These are phyloP conservation scores for Leptoteleia sp. DNA, from an alignment of 1,140 invertebrate species.

Conservation along the genomic window DNA sequence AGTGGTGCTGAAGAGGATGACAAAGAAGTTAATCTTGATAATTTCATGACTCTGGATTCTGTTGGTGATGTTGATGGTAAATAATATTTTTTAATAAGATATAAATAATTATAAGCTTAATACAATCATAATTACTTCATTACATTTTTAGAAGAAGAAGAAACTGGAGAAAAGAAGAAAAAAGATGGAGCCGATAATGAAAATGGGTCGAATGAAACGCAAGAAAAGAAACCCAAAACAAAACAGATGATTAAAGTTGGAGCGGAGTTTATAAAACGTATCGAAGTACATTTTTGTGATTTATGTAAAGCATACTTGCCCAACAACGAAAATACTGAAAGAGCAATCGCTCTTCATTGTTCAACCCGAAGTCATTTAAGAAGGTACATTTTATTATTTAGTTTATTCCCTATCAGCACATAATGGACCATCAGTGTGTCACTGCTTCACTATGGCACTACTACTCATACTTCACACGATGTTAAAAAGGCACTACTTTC, in stretches of 20 bases:
- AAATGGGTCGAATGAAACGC: constrained; percentile 73
- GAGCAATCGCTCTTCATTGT: constrained; percentile 86
- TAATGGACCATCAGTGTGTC: too few relatives aligned
- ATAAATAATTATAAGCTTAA: too few relatives aligned
- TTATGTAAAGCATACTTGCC: constrained; percentile 87
- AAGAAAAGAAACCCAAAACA: constrained; percentile 79
- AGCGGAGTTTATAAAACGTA: constrained; percentile 87
- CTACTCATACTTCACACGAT: too few relatives aligned
- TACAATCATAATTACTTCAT: too few relatives aligned
- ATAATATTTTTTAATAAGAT: neutral
- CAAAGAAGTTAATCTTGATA: constrained; percentile 89
- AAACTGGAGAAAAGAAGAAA: constrained; percentile 84
- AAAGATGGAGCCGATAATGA: constrained; percentile 78
- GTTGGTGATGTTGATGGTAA: constrained; percentile 91
- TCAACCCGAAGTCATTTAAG: constrained; percentile 86
- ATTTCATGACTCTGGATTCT: constrained; percentile 91
- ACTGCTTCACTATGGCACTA: too few relatives aligned
- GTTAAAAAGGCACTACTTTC: too few relatives aligned
- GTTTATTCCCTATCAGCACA: too few relatives aligned
- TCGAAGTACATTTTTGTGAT: constrained; percentile 87
- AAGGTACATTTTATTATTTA: constrained; percentile 77
- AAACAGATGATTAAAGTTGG: constrained; percentile 88
- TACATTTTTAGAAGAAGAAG: constrained; percentile 84
- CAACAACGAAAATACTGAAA: constrained; percentile 83
- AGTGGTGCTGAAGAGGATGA: constrained; percentile 85